These are phyloP conservation scores for Argya squamiceps DNA, from an alignment of 2,797 vertebrate genomes.

Conservation along the genomic window DNA sequence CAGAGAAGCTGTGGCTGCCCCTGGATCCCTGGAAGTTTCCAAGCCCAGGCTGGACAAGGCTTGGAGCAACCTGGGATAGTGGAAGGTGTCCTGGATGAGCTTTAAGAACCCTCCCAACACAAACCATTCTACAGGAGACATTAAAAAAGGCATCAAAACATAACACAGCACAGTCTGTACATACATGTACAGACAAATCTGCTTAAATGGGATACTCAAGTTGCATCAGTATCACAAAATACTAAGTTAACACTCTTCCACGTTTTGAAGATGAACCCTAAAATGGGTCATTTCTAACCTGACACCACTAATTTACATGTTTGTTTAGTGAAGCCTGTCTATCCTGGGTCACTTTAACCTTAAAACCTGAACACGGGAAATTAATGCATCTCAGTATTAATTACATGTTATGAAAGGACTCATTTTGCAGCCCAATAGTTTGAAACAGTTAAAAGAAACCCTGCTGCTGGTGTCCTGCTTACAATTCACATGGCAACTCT, in stretches of 20 bases:
- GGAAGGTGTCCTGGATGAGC: background rate
- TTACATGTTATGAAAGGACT: constrained; percentile 7
- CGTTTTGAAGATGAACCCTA: background rate
- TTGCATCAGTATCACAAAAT: background rate
- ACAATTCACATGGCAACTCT: background rate
- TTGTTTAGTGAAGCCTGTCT: background rate
- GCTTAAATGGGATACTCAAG: background rate
- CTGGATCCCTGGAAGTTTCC: background rate
- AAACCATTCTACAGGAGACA: background rate
- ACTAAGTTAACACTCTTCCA: background rate
- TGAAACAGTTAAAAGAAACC: constrained; percentile 35
- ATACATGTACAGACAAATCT: fast-evolving
- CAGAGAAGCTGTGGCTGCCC: background rate
- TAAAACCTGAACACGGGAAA: background rate
- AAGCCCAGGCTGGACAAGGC: background rate
- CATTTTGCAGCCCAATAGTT: constrained; percentile 53
- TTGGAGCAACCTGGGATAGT: background rate
- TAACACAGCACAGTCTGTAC: background rate
- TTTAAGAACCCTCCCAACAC: background rate
- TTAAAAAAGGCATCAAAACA: background rate
- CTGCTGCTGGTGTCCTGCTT: background rate
- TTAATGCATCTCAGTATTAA: background rate
- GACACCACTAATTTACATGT: background rate
- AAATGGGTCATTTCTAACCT: background rate
- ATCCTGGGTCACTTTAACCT: background rate